A percentile compares a stretch with the other conserved stretches of the same genome.
Conservation (phyloP, 2,113 vertebrate species). For the Columba livia region DNA sequence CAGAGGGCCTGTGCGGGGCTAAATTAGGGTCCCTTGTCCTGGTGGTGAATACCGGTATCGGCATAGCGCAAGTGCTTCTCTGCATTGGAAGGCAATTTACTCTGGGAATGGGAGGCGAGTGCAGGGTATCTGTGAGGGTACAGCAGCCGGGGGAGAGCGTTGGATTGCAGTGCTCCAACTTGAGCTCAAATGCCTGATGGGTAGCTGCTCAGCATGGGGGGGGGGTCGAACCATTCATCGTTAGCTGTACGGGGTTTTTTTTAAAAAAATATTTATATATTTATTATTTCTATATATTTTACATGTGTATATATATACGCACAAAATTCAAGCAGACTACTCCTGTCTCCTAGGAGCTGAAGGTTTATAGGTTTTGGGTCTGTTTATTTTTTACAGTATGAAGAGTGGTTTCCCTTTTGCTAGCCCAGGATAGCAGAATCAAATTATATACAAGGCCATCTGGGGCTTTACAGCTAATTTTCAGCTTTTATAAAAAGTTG, state of each 20-base stretch:
- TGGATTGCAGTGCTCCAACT: neutral
- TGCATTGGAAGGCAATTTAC: constrained; percentile 23
- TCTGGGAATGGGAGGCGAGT: neutral
- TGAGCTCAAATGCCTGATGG: neutral
- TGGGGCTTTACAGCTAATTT: constrained; percentile 19
- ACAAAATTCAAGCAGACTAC: neutral
- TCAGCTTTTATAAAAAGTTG: constrained; percentile 11
- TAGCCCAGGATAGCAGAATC: neutral
- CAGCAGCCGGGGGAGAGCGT: neutral
- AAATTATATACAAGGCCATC: neutral
- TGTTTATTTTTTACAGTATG: neutral
- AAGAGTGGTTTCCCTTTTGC: neutral
- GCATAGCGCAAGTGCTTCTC: constrained; percentile 38
- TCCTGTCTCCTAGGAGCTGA: neutral
- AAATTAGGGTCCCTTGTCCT: constrained; percentile 59
- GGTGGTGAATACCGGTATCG: neutral
- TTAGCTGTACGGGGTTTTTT: neutral
- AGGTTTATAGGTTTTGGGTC: neutral
- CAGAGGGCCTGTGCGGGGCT: constrained; percentile 59
- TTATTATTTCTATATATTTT: neutral
- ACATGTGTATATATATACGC: neutral
- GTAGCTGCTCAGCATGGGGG: neutral
- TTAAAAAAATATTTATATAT: neutral
- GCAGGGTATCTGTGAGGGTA: neutral
- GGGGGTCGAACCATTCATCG: neutral